Percentiles rank a stretch among this genome's conserved stretches.
Evolutionary conservation across 2,888 invertebrate genomes (phyloP).

Genomic region (Sussaba pulchella): DNA sequence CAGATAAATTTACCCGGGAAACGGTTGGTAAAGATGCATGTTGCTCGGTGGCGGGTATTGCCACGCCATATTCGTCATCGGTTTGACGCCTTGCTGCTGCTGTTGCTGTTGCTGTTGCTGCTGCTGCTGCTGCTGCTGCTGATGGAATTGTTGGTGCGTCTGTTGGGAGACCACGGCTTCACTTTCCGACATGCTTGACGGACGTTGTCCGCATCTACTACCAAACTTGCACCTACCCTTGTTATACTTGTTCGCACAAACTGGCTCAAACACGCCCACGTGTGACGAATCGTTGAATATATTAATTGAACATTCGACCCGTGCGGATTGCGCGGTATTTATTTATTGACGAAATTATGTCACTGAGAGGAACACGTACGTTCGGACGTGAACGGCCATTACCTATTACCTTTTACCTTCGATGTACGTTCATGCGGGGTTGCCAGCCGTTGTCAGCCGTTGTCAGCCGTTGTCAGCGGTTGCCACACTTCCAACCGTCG

Average conservation of each 20-base stretch:
- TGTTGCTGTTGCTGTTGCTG: slow-evolving; percentile 74
- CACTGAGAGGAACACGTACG: slow-evolving; percentile 60
- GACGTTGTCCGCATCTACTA: slow-evolving; percentile 56
- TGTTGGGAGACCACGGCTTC: slow-evolving; percentile 81
- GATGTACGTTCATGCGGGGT: too few relatives aligned
- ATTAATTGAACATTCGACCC: neutral
- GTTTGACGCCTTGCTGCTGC: slow-evolving; percentile 68
- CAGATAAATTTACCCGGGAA: slow-evolving; percentile 77
- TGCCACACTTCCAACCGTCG: too few relatives aligned
- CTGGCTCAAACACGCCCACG: neutral
- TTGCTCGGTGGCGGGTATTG: slow-evolving; percentile 82
- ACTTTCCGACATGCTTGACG: slow-evolving; percentile 81
- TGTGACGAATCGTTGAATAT: slow-evolving; percentile 8
- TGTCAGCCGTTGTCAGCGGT: too few relatives aligned
- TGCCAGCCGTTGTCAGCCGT: too few relatives aligned
- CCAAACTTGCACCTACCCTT: slow-evolving; percentile 67
- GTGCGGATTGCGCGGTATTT: neutral
- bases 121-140: slow-evolving; percentile 79
- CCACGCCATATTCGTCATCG: slow-evolving; percentile 83
- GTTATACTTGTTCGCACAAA: neutral
- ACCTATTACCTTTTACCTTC: too few relatives aligned
- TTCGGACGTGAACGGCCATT: slow-evolving; percentile 44
- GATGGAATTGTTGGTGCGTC: slow-evolving; percentile 80
- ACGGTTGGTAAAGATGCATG: slow-evolving; percentile 81
- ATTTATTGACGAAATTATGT: slow-evolving; percentile 56